Percentiles rank a stretch among this genome's conserved stretches.
These are phyloP conservation scores for Atherinomorus stipes DNA, from an alignment of 2,113 vertebrate genomes.

Conservation along the genomic window DNA sequence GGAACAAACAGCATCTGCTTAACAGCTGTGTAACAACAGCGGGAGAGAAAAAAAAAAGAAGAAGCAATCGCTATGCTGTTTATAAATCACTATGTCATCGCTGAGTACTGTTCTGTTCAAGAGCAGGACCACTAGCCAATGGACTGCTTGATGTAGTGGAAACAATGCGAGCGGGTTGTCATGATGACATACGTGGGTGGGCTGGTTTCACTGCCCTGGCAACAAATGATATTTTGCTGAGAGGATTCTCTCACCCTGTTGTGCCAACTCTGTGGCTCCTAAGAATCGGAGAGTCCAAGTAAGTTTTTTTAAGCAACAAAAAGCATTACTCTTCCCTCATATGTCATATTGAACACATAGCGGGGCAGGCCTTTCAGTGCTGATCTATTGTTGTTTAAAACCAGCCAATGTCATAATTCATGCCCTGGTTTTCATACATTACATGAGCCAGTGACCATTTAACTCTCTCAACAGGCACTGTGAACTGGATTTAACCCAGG, in stretches of 20 bases:
- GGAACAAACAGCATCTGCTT: slow-evolving; percentile 83
- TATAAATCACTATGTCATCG: slow-evolving; percentile 81
- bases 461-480: slow-evolving; percentile 34
- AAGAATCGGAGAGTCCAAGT: slow-evolving; percentile 40
- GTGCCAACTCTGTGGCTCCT: slow-evolving; percentile 33
- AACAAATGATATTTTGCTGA: slow-evolving; percentile 55
- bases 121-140: slow-evolving; percentile 66
- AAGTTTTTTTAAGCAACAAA: slow-evolving; percentile 17
- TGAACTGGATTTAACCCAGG: slow-evolving; percentile 59
- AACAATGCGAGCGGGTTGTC: slow-evolving; percentile 62
- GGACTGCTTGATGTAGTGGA: slow-evolving; percentile 71
- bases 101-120: slow-evolving; percentile 55
- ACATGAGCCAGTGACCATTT: slow-evolving; percentile 35
- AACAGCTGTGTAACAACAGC: slow-evolving; percentile 79
- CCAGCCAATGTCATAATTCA: slow-evolving; percentile 32
- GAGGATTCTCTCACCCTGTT: slow-evolving; percentile 50
- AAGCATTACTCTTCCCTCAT: slow-evolving; percentile 21
- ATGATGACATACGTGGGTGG: slow-evolving; percentile 66
- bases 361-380: slow-evolving; percentile 23
- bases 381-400: slow-evolving; percentile 21
- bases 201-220: slow-evolving; percentile 30
- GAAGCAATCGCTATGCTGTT: slow-evolving; percentile 61
- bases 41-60: slow-evolving; percentile 57
- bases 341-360: slow-evolving; percentile 19
- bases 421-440: slow-evolving; percentile 39